Conservation (phyloP, 2,797 vertebrate genomes). For the Netta rufina region DNA sequence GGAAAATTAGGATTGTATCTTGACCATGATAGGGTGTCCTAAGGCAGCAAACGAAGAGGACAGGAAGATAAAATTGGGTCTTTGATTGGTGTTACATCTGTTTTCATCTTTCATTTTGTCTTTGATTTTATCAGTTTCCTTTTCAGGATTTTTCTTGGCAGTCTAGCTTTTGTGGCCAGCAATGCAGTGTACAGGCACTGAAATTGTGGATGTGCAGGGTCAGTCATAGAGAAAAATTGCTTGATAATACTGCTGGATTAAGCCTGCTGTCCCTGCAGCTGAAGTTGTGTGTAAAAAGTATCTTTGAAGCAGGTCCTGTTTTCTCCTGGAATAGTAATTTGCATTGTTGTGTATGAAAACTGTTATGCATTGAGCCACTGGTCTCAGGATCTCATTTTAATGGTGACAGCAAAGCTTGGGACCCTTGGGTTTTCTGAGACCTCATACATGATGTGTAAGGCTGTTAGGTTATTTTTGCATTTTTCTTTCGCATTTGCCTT, state of each 20-base stretch:
- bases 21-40: not conserved
- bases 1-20: not conserved
- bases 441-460: not conserved
- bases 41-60: not conserved
- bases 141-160: not conserved
- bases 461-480: not conserved
- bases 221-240: not conserved
- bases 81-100: not conserved
- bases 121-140: not conserved
- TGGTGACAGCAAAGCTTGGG: not conserved
- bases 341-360: not conserved
- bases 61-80: not conserved
- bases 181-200: not conserved
- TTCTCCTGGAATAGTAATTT: not conserved
- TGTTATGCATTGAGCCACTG: not conserved
- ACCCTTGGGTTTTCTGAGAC: not conserved
- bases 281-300: not conserved
- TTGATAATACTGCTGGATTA: not conserved
- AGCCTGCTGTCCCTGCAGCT: not conserved
- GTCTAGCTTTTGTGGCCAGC: not conserved
- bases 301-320: not conserved
- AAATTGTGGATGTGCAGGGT: not conserved
- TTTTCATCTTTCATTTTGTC: not conserved
- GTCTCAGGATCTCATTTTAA: not conserved
- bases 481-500: not conserved